Base-by-base conservation (phyloP, 2,797 vertebrate genomes). In the Paguma larvata region DNA sequence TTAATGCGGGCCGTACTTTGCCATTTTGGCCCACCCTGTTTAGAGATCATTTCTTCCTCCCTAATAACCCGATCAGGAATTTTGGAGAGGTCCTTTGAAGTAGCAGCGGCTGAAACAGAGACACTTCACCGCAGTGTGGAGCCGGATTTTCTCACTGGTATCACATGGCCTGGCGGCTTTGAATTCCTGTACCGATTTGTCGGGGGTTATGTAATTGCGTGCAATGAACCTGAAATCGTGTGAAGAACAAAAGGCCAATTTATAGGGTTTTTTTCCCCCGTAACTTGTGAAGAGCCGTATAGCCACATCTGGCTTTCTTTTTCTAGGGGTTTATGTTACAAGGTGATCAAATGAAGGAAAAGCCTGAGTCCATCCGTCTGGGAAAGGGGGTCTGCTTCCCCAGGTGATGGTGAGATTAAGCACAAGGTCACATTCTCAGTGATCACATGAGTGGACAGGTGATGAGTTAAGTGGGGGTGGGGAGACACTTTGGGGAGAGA, bases 121-220 rank as follows among this genome's bases (percentile, higher is more conserved):
- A 59, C 11, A 5, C 59, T 59, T 82, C 3, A 6, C 11, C 21
- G 4, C 0, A 0, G 9, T 0, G 3, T 75, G 21, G 32, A 83
- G 78, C 34, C 3, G 16, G 72, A 78, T 94, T 97, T 98, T 98
- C 96, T 95, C 95, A 94, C 85, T 62, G 91, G 78, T 98, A 87
- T 97, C 89, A 34, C 46, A 85, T 97, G 84, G 62, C 80, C 79
- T 89, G 4, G 27, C 14, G 32, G 89, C 67, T 96, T 94, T 93
- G 91, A 97, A 88, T 78, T 51, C 15, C 63, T 93, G 9, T 19
- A 51, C 78, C 2, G 13, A 86, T 93, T 93, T 56, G 63, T 67
- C 63, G 30, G 90, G 68, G 46, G 59, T 96, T 97, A 85, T 90
- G 91, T 85, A 96, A 94, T 19, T 92, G 89, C 6, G 85, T 87